These are phyloP conservation scores for Hypanus sabinus DNA, from an alignment of 2,113 vertebrate species.

Conservation along the genomic window DNA sequence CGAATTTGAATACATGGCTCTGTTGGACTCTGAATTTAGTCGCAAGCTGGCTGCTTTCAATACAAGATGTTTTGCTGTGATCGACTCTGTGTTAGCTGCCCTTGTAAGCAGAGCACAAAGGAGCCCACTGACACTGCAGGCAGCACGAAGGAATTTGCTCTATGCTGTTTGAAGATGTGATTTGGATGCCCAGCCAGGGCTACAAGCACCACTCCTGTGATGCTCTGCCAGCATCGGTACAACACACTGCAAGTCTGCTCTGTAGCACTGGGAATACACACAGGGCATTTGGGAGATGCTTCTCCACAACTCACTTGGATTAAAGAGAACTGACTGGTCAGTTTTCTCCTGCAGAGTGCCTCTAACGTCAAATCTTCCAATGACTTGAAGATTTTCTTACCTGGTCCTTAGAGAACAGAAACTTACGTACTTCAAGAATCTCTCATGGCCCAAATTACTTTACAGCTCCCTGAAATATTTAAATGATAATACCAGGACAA, in stretches of 20 bases:
- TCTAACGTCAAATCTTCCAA: background rate
- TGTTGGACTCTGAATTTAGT: too few relatives aligned
- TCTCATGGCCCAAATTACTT: too few relatives aligned
- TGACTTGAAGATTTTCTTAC: background rate
- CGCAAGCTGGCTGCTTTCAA: too few relatives aligned
- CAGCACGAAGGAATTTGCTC: background rate
- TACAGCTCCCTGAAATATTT: too few relatives aligned
- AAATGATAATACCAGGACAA: too few relatives aligned
- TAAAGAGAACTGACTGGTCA: background rate
- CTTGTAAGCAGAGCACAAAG: too few relatives aligned
- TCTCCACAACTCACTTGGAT: background rate
- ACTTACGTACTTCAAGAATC: too few relatives aligned
- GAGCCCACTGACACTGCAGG: background rate
- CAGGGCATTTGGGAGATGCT: background rate
- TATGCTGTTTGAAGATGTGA: constrained; percentile 32
- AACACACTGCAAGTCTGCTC: background rate
- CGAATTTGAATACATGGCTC: too few relatives aligned
- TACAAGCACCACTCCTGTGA: background rate
- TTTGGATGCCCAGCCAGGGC: background rate
- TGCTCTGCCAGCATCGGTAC: background rate
- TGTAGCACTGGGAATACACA: background rate
- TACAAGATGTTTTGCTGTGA: too few relatives aligned
- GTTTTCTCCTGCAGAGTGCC: background rate
- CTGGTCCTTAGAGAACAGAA: background rate
- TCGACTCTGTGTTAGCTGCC: too few relatives aligned